Conservation (phyloP, 1,140 invertebrate genomes). For the Microplitis mediator region DNA sequence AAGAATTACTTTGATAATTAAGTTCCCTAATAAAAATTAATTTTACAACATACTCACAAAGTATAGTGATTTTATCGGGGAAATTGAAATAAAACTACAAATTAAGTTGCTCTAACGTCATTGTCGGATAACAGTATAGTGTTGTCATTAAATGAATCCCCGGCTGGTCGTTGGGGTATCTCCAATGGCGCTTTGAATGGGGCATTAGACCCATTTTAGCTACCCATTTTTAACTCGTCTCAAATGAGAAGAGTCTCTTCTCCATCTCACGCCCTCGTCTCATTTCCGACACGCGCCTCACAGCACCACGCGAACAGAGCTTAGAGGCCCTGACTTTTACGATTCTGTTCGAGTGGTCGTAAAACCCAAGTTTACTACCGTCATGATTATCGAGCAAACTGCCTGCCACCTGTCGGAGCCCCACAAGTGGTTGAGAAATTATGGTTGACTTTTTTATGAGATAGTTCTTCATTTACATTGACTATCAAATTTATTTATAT, state of each 20-base stretch:
- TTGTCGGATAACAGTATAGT: constrained; percentile 23
- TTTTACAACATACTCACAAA: neutral
- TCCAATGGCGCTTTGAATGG: constrained; percentile 52
- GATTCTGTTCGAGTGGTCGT: constrained; percentile 65
- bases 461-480: constrained; percentile 37
- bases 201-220: constrained; percentile 59
- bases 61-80: neutral
- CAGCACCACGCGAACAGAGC: constrained; percentile 41
- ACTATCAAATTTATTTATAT: constrained; percentile 35
- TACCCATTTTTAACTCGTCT: constrained; percentile 31
- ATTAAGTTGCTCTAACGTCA: neutral
- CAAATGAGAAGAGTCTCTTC: constrained; percentile 1
- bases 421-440: constrained; percentile 36
- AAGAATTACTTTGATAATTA: neutral
- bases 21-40: neutral
- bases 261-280: constrained; percentile 54
- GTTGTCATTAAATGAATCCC: constrained; percentile 52
- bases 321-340: constrained; percentile 64
- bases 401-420: constrained; percentile 63
- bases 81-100: constrained; percentile 2
- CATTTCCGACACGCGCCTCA: constrained; percentile 62
- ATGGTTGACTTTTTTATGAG: constrained; percentile 14
- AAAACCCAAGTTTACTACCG: constrained; percentile 63
- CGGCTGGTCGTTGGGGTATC: constrained; percentile 48
- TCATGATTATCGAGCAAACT: constrained; percentile 64